These are phyloP conservation scores for Drosophila pseudotalamancana DNA, from an alignment of 2,888 invertebrate species.

Conservation along the genomic window DNA sequence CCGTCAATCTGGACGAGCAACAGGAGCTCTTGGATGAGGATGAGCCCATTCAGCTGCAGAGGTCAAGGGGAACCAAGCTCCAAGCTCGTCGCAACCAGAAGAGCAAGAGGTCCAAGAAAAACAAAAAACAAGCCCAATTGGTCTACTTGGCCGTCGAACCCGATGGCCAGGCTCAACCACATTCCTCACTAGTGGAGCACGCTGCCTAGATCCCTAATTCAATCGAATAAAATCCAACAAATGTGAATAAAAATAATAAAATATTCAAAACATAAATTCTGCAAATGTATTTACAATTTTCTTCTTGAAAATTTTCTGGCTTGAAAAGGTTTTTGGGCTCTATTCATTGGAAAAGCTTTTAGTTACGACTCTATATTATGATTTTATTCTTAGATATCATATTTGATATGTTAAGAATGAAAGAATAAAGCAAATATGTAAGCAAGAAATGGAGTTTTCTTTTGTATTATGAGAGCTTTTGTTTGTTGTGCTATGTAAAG, in stretches of 20 bases:
- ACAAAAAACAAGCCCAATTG: slow-evolving; percentile 5
- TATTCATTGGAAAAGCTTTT: neutral
- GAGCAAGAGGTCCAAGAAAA: slow-evolving; percentile 35
- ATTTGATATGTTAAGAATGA: too few species aligned
- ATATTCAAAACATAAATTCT: neutral
- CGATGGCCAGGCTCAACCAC: slow-evolving; percentile 3
- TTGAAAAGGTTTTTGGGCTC: neutral
- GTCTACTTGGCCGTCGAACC: slow-evolving; percentile 15
- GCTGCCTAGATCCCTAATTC: neutral
- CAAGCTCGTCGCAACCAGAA: slow-evolving; percentile 28
- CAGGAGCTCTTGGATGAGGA: neutral
- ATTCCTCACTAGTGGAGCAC: neutral
- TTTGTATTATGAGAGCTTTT: too few species aligned
- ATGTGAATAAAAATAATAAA: neutral
- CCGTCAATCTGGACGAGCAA: neutral
- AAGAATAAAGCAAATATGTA: too few species aligned
- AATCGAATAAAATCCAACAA: too few species aligned
- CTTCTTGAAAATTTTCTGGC: too few species aligned
- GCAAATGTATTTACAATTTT: neutral
- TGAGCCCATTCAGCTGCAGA: neutral
- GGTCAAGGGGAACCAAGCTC: slow-evolving; percentile 1
- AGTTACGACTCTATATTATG: too few species aligned
- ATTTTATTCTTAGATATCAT: too few species aligned
- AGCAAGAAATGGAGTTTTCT: too few species aligned
- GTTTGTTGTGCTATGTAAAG: too few species aligned